Evolutionary conservation across 2,797 vertebrate species (phyloP).

Genomic region (Anguilla anguilla): DNA sequence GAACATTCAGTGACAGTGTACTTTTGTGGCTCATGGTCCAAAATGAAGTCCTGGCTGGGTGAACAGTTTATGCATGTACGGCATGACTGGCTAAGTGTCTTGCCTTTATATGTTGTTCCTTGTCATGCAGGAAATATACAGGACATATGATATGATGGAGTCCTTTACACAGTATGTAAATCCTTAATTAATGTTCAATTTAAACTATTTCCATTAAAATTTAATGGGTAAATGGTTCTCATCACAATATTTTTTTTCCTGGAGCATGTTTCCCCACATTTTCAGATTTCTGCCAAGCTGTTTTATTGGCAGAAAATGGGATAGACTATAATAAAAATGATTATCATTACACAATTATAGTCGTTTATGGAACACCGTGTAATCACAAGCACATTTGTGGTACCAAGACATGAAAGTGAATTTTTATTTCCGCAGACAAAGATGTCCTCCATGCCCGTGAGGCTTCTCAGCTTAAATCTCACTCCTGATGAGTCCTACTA

Average conservation of each 20-base stretch:
- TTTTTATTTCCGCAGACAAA: conserved; percentile 61
- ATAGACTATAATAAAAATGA: neutral
- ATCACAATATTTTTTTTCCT: no score
- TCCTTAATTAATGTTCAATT: no score
- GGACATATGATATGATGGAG: no score
- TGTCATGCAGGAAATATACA: no score
- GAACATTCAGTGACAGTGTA: neutral
- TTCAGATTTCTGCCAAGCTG: neutral
- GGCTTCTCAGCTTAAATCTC: conserved; percentile 52
- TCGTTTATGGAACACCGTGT: neutral
- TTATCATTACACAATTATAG: neutral
- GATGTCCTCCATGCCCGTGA: conserved; percentile 61
- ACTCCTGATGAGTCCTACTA: conserved; percentile 53
- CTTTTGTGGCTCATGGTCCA: no score
- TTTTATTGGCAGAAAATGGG: neutral
- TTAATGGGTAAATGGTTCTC: no score
- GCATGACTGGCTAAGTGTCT: no score
- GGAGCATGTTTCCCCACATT: neutral
- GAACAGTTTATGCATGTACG: no score
- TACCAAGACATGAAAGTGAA: neutral
- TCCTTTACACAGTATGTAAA: no score
- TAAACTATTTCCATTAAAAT: no score
- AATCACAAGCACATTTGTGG: neutral
- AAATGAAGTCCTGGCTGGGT: no score
- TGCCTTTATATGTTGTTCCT: no score